These are phyloP conservation scores for Catharus minimus DNA, from an alignment of 2,113 vertebrate genomes.

Conservation along the genomic window DNA sequence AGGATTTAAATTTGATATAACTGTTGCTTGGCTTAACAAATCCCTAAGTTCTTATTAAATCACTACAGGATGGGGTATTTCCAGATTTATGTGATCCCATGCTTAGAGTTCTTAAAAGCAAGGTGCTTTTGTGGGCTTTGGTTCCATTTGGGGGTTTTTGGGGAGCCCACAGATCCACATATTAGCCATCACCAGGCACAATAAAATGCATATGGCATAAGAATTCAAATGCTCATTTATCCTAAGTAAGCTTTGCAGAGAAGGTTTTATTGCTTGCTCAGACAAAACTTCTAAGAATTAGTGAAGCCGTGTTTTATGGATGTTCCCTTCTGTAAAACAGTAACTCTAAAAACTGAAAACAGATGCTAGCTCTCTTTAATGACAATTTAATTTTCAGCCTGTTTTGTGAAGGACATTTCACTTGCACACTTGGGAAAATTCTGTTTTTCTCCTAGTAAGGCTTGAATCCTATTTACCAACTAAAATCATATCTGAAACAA, in stretches of 20 bases:
- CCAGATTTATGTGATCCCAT: not conserved
- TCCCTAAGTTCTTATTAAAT: not conserved
- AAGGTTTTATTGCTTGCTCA: not conserved
- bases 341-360: not conserved
- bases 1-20: not conserved
- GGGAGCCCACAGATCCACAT: not conserved
- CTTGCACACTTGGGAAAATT: accelerated
- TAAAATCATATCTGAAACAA: not conserved
- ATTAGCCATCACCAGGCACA: not conserved
- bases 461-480: not conserved
- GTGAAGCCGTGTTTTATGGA: not conserved
- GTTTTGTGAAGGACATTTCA: not conserved
- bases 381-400: not conserved
- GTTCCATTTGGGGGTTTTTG: not conserved
- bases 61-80: not conserved
- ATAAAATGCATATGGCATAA: not conserved
- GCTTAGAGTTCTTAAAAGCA: not conserved
- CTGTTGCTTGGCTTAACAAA: not conserved
- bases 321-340: not conserved
- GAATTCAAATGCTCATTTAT: not conserved
- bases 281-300: not conserved
- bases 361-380: not conserved
- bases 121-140: not conserved
- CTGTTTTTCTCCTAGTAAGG: not conserved
- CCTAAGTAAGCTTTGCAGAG: not conserved